Evolutionary conservation across 1,140 invertebrate species (phyloP), one percentile per base, ranked within the genome.

Genomic region (Apis florea): DNA sequence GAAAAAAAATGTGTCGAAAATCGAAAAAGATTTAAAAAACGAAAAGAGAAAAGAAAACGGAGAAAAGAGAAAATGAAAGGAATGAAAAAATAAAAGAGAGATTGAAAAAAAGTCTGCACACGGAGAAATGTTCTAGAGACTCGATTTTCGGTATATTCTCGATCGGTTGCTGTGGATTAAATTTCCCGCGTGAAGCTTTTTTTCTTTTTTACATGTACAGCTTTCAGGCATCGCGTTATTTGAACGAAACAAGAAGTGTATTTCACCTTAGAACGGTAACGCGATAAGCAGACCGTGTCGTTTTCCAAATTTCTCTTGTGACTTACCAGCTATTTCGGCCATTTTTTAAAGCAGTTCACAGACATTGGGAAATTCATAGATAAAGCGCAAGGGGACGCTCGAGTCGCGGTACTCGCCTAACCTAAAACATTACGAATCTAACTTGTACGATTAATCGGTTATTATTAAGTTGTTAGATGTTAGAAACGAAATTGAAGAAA

Each of bases 61-160:
- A 71, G 31, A 58, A 12, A 47, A 24, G 53, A 56, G 40, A 54
- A 31, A n/a, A 40, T n/a, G 53, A 49, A 49, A 17, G 12, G 54
- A 21, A 63, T 10, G 24, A 67, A 73, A 19, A 67, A 72, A 53
- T 31, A 13, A 49, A 4, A 63, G 15, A 53, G 17, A 69, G 21
- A 72, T 58, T 11, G 9, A 47, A 15, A 64, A 59, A 76, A 86
- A 84, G 85, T 87, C 86, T 86, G 86, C 64, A 87, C 83, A 79
- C 83, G 68, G 79, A 73, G 63, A 79, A 77, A 76, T 71, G 61
- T 64, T 54, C 71, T 78, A 84, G 81, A 87, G 64, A 84, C 67
- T 88, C 76, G 78, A 77, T 85, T 88, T 80, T 73, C 59, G 58
- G 70, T 87, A 72, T 87, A 72, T 87, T 79, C 70, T 76, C 79